These are phyloP conservation scores for Turnix velox DNA, from an alignment of 2,113 vertebrate species.

Conservation along the genomic window DNA sequence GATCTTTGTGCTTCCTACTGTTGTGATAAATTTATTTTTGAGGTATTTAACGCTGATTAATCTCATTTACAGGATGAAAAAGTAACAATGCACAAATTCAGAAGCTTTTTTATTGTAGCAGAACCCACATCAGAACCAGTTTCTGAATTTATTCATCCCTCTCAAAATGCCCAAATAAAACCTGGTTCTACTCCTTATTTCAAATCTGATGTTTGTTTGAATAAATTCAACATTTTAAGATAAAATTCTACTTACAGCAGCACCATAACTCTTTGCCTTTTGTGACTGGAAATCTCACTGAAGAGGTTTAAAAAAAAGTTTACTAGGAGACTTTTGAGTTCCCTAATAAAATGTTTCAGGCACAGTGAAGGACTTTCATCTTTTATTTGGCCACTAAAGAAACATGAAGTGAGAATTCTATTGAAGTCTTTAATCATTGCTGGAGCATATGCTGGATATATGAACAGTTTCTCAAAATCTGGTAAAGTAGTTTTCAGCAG, in stretches of 20 bases:
- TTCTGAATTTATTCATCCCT: neutral
- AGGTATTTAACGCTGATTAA: neutral
- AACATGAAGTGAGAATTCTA: neutral
- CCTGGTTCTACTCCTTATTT: neutral
- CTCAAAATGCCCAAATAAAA: neutral
- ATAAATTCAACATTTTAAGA: neutral
- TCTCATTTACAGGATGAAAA: neutral
- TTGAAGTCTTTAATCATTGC: neutral
- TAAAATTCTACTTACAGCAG: accelerated
- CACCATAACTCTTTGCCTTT: neutral
- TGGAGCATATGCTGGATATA: neutral
- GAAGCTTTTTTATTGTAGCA: neutral
- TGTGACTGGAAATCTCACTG: neutral
- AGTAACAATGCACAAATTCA: neutral
- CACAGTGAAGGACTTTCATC: neutral
- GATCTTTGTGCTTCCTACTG: neutral
- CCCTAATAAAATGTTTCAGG: neutral
- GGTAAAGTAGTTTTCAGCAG: neutral
- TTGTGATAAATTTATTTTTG: neutral
- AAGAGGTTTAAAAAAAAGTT: neutral
- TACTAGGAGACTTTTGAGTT: neutral
- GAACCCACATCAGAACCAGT: neutral
- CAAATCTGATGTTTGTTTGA: neutral
- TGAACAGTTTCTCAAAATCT: neutral
- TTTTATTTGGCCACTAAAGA: neutral